These are phyloP conservation scores for Lucilia sericata DNA, from an alignment of 1,140 invertebrate genomes.

Conservation along the genomic window DNA sequence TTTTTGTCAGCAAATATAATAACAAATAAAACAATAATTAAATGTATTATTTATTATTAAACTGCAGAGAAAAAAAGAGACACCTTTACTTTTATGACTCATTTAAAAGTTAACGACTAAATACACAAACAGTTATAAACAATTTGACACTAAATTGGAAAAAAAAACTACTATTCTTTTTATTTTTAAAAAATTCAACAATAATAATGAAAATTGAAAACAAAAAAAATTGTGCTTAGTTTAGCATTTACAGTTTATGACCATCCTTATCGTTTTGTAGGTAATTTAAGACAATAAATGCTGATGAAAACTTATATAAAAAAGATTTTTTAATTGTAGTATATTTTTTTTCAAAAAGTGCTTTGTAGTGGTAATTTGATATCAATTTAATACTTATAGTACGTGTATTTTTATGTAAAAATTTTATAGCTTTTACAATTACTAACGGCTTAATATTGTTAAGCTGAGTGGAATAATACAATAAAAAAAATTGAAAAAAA, in stretches of 20 bases:
- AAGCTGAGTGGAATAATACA: too few relatives aligned
- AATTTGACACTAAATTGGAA: neutral
- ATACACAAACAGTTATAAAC: neutral
- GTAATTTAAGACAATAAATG: slow-evolving; percentile 16
- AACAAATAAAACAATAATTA: too few relatives aligned
- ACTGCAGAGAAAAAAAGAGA: neutral
- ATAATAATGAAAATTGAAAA: neutral
- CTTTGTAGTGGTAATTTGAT: neutral
- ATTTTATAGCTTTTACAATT: neutral
- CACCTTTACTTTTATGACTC: neutral
- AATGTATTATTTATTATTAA: too few relatives aligned
- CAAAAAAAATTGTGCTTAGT: neutral
- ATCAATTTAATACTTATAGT: neutral
- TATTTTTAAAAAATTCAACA: neutral
- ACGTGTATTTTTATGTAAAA: neutral
- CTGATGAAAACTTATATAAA: neutral
- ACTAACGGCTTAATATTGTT: too few relatives aligned
- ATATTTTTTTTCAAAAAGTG: neutral
- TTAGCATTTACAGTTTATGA: neutral
- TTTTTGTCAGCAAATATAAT: too few relatives aligned
- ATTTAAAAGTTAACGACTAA: neutral
- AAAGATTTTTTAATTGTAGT: neutral
- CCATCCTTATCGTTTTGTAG: slow-evolving; percentile 15
- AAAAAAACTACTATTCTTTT: neutral
- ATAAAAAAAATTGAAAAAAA: too few relatives aligned